Percentiles rank a stretch among this genome's conserved stretches.
Conservation (phyloP, 2,888 invertebrate genomes). For the Rotaria socialis region DNA sequence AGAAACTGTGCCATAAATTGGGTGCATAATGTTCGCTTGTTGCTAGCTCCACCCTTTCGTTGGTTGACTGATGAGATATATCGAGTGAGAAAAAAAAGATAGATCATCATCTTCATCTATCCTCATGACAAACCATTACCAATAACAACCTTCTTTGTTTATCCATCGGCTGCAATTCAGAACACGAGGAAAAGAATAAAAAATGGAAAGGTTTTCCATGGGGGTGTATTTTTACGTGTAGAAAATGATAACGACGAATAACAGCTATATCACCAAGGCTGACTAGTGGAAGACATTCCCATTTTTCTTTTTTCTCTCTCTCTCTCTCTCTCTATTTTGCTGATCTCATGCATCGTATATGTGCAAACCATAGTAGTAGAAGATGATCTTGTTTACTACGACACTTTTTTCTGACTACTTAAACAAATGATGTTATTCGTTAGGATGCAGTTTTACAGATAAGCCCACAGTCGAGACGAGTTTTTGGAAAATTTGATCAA, state of each 20-base stretch:
- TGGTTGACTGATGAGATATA: neutral
- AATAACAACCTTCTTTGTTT: conserved; percentile 16
- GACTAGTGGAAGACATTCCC: neutral
- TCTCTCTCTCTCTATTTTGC: neutral
- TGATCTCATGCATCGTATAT: neutral
- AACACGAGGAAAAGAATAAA: neutral
- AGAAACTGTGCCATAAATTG: neutral
- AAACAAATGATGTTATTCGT: neutral
- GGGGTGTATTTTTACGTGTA: neutral
- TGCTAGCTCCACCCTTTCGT: neutral
- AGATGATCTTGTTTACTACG: neutral
- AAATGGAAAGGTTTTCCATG: neutral
- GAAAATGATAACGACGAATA: neutral
- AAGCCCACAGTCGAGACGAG: neutral
- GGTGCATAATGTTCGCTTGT: neutral
- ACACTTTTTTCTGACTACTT: neutral
- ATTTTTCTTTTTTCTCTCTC: neutral
- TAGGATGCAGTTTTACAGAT: neutral
- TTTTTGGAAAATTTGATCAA: neutral
- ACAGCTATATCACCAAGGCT: neutral
- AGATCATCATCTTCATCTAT: neutral
- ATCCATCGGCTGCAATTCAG: neutral
- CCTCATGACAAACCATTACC: neutral
- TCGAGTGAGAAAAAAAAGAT: neutral
- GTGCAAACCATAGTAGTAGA: neutral